A percentile compares a stretch with the other conserved stretches of the same genome.
Evolutionary conservation across 2,113 vertebrate species (phyloP).

Genomic region (Antennarius striatus): DNA sequence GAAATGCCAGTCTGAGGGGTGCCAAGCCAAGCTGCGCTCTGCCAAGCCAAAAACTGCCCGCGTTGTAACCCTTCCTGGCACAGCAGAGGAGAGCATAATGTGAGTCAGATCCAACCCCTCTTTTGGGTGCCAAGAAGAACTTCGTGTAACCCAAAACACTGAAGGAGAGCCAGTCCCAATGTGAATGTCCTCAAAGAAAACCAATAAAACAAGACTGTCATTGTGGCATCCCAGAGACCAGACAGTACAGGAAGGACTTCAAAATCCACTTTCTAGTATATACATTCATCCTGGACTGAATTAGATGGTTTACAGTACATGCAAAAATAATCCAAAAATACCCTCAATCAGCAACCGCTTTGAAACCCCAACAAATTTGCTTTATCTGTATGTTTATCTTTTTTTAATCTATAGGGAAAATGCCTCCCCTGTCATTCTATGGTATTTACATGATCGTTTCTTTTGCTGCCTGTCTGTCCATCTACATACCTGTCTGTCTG

Average conservation of each 20-base stretch:
- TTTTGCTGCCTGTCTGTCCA: not conserved
- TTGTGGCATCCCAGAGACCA: conserved; percentile 72
- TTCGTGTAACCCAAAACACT: conserved; percentile 71
- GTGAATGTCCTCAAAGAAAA: conserved; percentile 75
- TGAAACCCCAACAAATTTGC: conserved; percentile 39
- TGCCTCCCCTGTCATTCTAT: conserved; percentile 17
- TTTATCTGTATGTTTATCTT: conserved; percentile 37
- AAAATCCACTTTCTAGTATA: conserved; percentile 59
- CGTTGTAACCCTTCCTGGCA: conserved; percentile 69
- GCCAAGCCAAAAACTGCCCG: conserved; percentile 72
- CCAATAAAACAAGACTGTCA: conserved; percentile 76
- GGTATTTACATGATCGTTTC: conserved; percentile 14
- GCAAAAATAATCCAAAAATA: conserved; percentile 61
- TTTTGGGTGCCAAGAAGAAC: conserved; percentile 75
- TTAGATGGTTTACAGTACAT: conserved; percentile 60
- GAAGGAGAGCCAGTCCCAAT: conserved; percentile 67
- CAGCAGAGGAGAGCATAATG: conserved; percentile 55
- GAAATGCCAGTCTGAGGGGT: conserved; percentile 53
- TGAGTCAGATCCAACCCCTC: conserved; percentile 67
- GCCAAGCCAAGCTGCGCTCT: conserved; percentile 69
- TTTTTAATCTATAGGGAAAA: conserved; percentile 38
- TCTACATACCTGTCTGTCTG: conserved; percentile 8
- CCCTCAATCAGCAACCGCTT: conserved; percentile 3
- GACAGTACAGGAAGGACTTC: conserved; percentile 51
- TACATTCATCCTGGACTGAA: conserved; percentile 48